These are phyloP conservation scores for Calephelis virginiensis DNA, from an alignment of 1,140 invertebrate species.

Conservation along the genomic window DNA sequence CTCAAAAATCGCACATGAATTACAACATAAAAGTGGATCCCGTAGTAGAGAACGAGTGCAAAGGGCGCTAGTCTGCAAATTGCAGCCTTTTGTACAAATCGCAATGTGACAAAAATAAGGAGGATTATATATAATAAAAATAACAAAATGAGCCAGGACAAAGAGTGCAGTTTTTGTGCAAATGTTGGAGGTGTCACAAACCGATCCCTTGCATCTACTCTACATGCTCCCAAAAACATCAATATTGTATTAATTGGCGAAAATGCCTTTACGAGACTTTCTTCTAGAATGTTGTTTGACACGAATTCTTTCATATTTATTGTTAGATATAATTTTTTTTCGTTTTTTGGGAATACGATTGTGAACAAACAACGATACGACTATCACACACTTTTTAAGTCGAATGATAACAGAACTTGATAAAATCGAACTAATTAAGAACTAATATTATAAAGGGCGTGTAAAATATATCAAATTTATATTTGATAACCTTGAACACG, in stretches of 20 bases:
- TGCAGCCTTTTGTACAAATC: constrained; percentile 2
- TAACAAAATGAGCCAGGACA: constrained; percentile 15
- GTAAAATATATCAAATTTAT: too few species aligned
- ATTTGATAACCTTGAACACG: too few species aligned
- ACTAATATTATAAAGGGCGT: too few species aligned
- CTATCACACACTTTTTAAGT: too few species aligned
- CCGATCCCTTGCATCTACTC: constrained; percentile 43
- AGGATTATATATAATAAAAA: not conserved
- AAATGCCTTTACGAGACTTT: constrained; percentile 39
- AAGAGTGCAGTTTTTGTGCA: constrained; percentile 44
- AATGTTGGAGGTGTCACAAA: constrained; percentile 44
- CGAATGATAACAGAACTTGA: too few species aligned
- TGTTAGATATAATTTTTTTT: not conserved
- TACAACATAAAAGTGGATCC: constrained; percentile 33
- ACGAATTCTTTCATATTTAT: constrained; percentile 39
- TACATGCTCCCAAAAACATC: constrained; percentile 38
- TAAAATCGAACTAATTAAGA: too few species aligned
- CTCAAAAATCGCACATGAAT: constrained; percentile 47
- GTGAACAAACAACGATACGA: too few species aligned
- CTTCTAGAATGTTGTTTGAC: constrained; percentile 51
- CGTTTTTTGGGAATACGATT: not conserved
- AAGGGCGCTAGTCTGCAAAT: not conserved
- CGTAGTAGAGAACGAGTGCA: constrained; percentile 23
- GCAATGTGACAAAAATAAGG: not conserved
- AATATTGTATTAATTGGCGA: constrained; percentile 34